Evolutionary conservation across 2,797 vertebrate genomes (phyloP).

Genomic region (Parotocinclus haroldoi): DNA sequence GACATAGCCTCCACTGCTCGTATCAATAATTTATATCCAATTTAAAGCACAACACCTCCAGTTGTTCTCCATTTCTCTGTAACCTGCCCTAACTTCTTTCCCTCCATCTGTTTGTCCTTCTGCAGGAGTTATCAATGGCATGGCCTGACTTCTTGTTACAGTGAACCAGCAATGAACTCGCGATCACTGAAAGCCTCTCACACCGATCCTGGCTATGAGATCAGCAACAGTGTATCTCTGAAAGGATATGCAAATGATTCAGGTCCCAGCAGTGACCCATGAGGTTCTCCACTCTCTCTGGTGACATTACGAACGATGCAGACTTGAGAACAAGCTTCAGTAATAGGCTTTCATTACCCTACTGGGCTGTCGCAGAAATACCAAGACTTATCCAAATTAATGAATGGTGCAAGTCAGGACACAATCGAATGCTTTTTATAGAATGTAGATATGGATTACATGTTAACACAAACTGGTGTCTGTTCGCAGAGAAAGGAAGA

Average conservation of each 20-base stretch:
- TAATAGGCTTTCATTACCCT: conserved; percentile 64
- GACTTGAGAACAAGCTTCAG: conserved; percentile 39
- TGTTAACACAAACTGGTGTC: conserved; percentile 50
- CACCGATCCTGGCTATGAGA: conserved; percentile 57
- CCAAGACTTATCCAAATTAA: conserved; percentile 67
- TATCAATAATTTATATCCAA: conserved; percentile 85
- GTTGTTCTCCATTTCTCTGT: conserved; percentile 33
- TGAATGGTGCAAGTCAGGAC: conserved; percentile 64
- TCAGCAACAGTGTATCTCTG: conserved; percentile 68
- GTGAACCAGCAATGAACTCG: conserved; percentile 69
- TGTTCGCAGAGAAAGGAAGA: conserved; percentile 52
- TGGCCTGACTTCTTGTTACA: conserved; percentile 46
- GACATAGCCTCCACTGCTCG: conserved; percentile 67
- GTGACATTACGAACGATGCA: conserved; percentile 41
- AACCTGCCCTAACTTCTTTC: conserved; percentile 51
- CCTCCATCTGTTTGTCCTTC: conserved; percentile 49
- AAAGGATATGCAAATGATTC: conserved; percentile 73
- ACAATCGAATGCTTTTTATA: conserved; percentile 70
- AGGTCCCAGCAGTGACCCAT: conserved; percentile 66
- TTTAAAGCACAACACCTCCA: conserved; percentile 59
- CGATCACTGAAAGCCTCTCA: conserved; percentile 60
- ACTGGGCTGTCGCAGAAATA: conserved; percentile 64
- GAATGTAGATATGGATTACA: conserved; percentile 60
- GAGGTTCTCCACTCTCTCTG: conserved; percentile 59
- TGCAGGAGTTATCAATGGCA: conserved; percentile 47